A percentile compares a stretch with the other conserved stretches of the same genome.
Evolutionary conservation across 2,113 vertebrate species (phyloP).

Genomic region (Python bivittatus): DNA sequence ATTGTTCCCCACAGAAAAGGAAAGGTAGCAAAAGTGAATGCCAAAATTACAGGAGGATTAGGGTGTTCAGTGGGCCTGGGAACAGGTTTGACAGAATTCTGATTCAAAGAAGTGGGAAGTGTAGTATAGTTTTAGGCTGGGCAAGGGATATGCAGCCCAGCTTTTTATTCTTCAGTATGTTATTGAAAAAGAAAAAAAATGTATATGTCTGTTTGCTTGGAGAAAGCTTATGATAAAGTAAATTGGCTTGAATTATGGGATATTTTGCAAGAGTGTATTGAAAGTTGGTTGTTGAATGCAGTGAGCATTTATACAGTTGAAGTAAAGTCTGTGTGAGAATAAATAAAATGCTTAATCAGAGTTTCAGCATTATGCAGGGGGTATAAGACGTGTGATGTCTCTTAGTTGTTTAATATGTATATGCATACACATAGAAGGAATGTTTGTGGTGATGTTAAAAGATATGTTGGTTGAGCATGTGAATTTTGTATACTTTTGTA

Average conservation of each 20-base stretch:
- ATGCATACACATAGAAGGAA: too few species aligned
- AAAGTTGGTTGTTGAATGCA: background rate
- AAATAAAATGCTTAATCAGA: background rate
- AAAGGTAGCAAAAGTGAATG: background rate
- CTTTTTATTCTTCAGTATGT: background rate
- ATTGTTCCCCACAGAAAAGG: background rate
- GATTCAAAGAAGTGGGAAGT: background rate
- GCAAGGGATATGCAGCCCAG: background rate
- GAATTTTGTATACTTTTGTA: background rate
- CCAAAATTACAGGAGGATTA: background rate
- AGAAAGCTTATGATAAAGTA: background rate
- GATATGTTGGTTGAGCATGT: background rate
- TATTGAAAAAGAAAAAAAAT: background rate
- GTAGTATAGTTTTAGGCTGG: background rate
- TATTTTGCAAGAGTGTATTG: background rate
- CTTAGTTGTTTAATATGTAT: background rate
- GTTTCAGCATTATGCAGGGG: background rate
- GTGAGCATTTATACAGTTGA: background rate
- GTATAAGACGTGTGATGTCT: background rate
- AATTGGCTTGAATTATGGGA: background rate
- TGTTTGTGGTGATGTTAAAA: background rate
- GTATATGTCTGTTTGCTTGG: background rate
- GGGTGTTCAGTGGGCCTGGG: background rate
- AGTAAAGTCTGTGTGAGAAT: background rate
- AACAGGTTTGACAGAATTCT: background rate